Conservation (phyloP, 2,888 invertebrate species). For the Tenthredo notha region DNA sequence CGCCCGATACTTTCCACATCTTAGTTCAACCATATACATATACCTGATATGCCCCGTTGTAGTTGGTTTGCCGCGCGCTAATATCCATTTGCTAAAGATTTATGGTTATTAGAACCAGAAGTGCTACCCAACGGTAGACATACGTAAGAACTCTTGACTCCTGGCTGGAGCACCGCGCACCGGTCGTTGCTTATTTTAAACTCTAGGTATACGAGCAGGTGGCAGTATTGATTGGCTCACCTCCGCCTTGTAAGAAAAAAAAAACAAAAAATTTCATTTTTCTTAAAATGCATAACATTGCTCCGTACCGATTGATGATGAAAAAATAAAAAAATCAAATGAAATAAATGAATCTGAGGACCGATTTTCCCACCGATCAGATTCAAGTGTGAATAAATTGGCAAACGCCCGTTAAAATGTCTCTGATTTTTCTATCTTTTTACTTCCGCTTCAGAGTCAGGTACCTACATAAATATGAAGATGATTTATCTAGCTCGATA, state of each 20-base stretch:
- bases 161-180: background rate
- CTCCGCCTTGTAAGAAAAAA: background rate
- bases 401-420: background rate
- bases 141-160: conserved; percentile 35
- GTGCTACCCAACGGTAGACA: conserved; percentile 47
- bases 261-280: background rate
- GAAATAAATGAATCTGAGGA: background rate
- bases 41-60: background rate
- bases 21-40: conserved; percentile 5
- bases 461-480: background rate
- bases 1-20: conserved; percentile 46
- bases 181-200: conserved; percentile 15
- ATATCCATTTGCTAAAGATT: conserved; percentile 51
- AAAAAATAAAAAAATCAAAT: background rate
- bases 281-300: background rate
- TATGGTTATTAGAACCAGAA: conserved; percentile 53
- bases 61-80: conserved; percentile 25
- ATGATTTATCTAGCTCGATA: conserved; percentile 52
- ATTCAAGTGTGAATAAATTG: background rate
- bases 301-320: background rate
- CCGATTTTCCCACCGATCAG: background rate
- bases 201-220: conserved; percentile 26
- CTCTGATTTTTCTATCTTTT: background rate
- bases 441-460: background rate
- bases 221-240: conserved; percentile 44